Conservation (phyloP, 2,888 invertebrate genomes). For the Eilema depressum region DNA sequence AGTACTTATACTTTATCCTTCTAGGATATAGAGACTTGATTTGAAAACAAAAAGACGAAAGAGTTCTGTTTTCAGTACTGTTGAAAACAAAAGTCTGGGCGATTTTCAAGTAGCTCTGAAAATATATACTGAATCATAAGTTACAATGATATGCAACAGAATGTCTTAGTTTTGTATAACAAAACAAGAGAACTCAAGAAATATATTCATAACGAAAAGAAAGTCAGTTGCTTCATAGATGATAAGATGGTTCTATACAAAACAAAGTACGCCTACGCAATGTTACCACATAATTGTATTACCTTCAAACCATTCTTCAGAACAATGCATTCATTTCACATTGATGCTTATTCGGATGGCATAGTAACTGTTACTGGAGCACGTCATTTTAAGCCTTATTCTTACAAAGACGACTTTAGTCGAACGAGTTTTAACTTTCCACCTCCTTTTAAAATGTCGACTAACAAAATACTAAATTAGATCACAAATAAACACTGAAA, state of each 20-base stretch:
- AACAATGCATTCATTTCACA: conserved; percentile 42
- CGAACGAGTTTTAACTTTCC: not conserved
- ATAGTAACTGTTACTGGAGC: conserved; percentile 2
- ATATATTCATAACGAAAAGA: conserved; percentile 36
- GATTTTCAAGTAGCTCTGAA: not conserved
- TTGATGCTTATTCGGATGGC: not conserved
- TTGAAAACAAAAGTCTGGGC: too few species aligned
- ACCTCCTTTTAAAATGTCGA: not conserved
- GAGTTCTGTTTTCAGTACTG: too few species aligned
- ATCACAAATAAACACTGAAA: not conserved
- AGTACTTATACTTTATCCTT: not conserved
- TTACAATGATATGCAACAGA: not conserved
- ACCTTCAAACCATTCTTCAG: conserved; percentile 12
- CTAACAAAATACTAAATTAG: not conserved
- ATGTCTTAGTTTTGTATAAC: not conserved
- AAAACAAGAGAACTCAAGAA: conserved; percentile 8
- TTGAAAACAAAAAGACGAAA: too few species aligned
- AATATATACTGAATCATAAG: not conserved
- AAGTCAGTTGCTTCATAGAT: conserved; percentile 45
- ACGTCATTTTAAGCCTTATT: not conserved
- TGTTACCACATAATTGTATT: conserved; percentile 32
- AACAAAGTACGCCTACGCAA: conserved; percentile 44
- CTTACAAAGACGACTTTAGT: not conserved
- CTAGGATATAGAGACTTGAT: not conserved
- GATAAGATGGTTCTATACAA: conserved; percentile 31